These are phyloP conservation scores for Motacilla alba DNA, from an alignment of 2,113 vertebrate genomes.

Conservation along the genomic window DNA sequence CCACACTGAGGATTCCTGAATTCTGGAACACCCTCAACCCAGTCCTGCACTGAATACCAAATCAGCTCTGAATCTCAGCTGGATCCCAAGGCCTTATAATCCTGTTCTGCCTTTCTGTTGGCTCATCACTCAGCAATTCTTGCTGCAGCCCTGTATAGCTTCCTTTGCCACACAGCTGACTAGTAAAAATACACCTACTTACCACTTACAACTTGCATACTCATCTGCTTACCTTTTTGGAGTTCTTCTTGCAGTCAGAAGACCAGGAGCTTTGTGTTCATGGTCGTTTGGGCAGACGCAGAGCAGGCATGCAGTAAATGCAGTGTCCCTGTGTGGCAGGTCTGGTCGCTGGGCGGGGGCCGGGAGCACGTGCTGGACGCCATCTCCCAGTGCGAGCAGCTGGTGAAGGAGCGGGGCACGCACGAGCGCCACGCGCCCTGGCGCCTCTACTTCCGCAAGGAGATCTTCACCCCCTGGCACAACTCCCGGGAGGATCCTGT, in stretches of 20 bases:
- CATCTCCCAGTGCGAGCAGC: slow-evolving; percentile 93
- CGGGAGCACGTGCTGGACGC: slow-evolving; percentile 90
- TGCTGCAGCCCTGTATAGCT: not conserved
- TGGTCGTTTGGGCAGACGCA: not conserved
- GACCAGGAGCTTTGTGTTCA: not conserved
- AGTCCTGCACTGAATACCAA: not conserved
- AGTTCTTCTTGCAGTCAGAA: not conserved
- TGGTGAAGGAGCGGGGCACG: slow-evolving; percentile 79
- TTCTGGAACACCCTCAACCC: not conserved
- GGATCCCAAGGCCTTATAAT: not conserved
- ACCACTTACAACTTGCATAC: not conserved
- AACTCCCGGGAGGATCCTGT: slow-evolving; percentile 79
- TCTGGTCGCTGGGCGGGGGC: slow-evolving; percentile 89
- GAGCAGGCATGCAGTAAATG: not conserved
- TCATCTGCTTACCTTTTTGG: not conserved
- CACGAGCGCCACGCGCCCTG: slow-evolving; percentile 88
- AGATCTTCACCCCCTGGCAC: slow-evolving; percentile 96
- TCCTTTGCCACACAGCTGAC: not conserved
- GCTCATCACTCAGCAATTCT: not conserved
- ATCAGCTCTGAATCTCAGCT: not conserved
- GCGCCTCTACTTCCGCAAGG: slow-evolving; percentile 92
- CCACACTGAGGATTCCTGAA: not conserved
- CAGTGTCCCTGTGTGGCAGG: slow-evolving; percentile 45
- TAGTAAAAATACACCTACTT: not conserved
- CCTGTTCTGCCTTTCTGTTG: not conserved